phyloP scores from a whole-genome alignment of 2,888 invertebrate genomes.

The Pseudococcus viburni region DNA sequence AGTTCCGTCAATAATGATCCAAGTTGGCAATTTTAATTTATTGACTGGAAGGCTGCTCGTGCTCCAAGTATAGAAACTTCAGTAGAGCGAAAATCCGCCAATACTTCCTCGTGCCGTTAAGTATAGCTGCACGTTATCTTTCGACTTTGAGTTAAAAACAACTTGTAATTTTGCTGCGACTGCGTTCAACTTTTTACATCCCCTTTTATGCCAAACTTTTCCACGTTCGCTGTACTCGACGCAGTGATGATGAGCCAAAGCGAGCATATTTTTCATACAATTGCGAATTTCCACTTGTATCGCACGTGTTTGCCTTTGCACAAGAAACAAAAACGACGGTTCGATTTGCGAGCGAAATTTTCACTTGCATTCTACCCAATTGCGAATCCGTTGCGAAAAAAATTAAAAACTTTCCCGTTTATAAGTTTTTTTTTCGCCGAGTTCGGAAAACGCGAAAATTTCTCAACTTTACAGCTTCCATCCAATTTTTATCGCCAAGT shows the following conservation, averaged over 20 bases:
- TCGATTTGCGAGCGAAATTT: slow-evolving; percentile 15
- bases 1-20: slow-evolving; percentile 8
- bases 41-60: background rate
- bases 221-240: background rate
- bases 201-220: slow-evolving; percentile 2
- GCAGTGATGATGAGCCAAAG: slow-evolving; percentile 21
- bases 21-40: slow-evolving; percentile 28
- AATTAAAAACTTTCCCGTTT: slow-evolving; percentile 37
- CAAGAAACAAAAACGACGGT: background rate
- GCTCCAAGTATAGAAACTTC: background rate
- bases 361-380: background rate
- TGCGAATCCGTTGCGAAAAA: background rate
- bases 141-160: background rate
- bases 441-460: slow-evolving; percentile 2
- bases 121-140: slow-evolving; percentile 34
- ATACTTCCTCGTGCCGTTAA: slow-evolving; percentile 10
- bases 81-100: slow-evolving; percentile 1
- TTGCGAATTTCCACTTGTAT: slow-evolving; percentile 20
- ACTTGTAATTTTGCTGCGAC: slow-evolving; percentile 41
- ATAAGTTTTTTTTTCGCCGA: slow-evolving; percentile 7
- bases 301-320: background rate
- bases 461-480: slow-evolving; percentile 23
- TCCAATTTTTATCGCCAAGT: slow-evolving; percentile 18
- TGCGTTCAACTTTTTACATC: slow-evolving; percentile 32
- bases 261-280: background rate